phyloP scores from a whole-genome alignment of 2,797 vertebrate species.

The Ctenopoma kingsleyae region DNA sequence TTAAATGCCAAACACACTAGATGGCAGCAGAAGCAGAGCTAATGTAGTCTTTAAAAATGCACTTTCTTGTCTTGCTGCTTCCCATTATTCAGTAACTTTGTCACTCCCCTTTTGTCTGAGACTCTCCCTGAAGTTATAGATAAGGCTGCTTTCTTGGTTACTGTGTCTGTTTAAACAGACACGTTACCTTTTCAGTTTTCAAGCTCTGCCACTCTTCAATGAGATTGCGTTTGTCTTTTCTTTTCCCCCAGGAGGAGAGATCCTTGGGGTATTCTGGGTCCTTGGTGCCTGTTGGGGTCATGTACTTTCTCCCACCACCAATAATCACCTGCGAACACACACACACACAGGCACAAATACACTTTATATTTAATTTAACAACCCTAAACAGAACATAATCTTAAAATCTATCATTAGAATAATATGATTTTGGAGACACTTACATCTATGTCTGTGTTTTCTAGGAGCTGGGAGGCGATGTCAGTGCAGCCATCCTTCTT shows the following conservation, averaged over 20 bases:
- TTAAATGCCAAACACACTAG: neutral
- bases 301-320: constrained; percentile 86
- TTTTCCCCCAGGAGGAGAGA: constrained; percentile 63
- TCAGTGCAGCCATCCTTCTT: constrained; percentile 78
- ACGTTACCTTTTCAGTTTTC: constrained; percentile 79
- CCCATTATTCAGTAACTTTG: neutral
- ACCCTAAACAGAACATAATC: neutral
- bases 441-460: constrained; percentile 83
- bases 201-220: constrained; percentile 80
- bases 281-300: constrained; percentile 80
- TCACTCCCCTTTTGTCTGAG: neutral
- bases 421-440: neutral
- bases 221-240: constrained; percentile 80
- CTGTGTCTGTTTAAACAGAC: neutral
- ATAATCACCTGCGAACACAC: constrained; percentile 82
- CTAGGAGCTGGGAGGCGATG: constrained; percentile 83
- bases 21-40: neutral
- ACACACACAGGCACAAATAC: constrained; percentile 16
- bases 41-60: neutral
- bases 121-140: neutral
- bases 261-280: constrained; percentile 84
- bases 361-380: neutral
- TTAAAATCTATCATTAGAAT: neutral
- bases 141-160: neutral
- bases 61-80: neutral